These are phyloP conservation scores for Lepidostoma basale DNA, from an alignment of 1,140 invertebrate genomes.

Conservation along the genomic window DNA sequence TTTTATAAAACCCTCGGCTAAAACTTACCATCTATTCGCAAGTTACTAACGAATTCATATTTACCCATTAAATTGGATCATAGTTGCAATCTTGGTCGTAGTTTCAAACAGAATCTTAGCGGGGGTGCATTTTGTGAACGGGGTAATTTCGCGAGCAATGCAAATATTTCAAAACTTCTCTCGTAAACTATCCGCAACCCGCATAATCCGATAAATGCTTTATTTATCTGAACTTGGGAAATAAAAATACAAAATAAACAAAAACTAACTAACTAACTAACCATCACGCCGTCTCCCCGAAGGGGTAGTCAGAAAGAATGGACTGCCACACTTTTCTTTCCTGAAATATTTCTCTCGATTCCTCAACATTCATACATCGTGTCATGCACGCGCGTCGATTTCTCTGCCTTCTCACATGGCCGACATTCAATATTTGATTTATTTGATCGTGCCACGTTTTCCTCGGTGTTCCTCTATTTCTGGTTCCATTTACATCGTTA, in stretches of 20 bases:
- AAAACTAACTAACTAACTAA: too few relatives aligned
- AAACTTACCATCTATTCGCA: background rate
- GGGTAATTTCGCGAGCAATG: background rate
- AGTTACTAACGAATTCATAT: background rate
- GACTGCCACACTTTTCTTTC: too few relatives aligned
- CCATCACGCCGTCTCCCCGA: too few relatives aligned
- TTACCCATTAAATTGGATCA: background rate
- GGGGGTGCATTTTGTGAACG: background rate
- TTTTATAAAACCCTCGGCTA: background rate
- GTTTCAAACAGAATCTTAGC: background rate
- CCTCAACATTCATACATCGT: too few relatives aligned
- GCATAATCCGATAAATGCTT: constrained; percentile 1
- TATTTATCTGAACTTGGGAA: background rate
- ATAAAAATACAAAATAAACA: constrained; percentile 8
- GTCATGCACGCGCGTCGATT: too few relatives aligned
- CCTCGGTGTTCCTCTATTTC: too few relatives aligned
- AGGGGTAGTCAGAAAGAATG: too few relatives aligned
- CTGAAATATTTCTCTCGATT: too few relatives aligned
- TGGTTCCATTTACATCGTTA: too few relatives aligned
- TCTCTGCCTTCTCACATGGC: too few relatives aligned
- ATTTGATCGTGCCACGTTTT: too few relatives aligned
- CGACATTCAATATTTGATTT: too few relatives aligned
- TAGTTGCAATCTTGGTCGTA: background rate
- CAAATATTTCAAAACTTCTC: constrained; percentile 9
- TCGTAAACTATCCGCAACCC: constrained; percentile 8